Evolutionary conservation across 2,113 vertebrate species (phyloP).

Genomic region (Sapayoa aenigma): DNA sequence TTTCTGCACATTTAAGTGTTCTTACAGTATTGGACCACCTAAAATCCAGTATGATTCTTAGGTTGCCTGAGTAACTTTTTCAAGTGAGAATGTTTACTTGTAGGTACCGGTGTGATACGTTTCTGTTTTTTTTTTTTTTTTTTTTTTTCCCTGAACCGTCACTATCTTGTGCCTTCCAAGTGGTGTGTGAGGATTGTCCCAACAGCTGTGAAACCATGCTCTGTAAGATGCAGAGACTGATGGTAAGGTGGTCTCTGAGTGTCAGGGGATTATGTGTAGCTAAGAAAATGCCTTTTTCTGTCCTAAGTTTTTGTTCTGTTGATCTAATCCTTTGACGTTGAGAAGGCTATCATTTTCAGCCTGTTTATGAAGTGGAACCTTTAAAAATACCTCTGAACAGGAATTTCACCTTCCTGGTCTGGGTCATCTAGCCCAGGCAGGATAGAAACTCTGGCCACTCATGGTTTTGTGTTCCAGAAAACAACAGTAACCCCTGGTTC

Average conservation of each 20-base stretch:
- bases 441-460: background rate
- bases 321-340: slow-evolving; percentile 21
- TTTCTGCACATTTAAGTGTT: background rate
- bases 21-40: background rate
- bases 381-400: slow-evolving; percentile 58
- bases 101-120: background rate
- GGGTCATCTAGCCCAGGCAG: background rate
- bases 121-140: background rate
- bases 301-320: background rate
- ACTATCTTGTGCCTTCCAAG: background rate
- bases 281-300: background rate
- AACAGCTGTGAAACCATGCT: background rate
- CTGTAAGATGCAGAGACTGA: background rate
- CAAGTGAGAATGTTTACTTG: background rate
- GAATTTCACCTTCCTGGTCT: background rate
- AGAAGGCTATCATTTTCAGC: slow-evolving; percentile 1
- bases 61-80: background rate
- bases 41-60: background rate
- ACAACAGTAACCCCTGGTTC: background rate
- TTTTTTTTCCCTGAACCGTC: background rate
- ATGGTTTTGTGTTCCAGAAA: background rate
- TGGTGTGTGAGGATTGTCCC: background rate
- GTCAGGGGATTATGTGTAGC: background rate
- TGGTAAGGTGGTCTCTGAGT: background rate
- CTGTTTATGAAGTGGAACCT: slow-evolving; percentile 23